phyloP scores from a whole-genome alignment of 2,797 vertebrate genomes.

The Mareca penelope region DNA sequence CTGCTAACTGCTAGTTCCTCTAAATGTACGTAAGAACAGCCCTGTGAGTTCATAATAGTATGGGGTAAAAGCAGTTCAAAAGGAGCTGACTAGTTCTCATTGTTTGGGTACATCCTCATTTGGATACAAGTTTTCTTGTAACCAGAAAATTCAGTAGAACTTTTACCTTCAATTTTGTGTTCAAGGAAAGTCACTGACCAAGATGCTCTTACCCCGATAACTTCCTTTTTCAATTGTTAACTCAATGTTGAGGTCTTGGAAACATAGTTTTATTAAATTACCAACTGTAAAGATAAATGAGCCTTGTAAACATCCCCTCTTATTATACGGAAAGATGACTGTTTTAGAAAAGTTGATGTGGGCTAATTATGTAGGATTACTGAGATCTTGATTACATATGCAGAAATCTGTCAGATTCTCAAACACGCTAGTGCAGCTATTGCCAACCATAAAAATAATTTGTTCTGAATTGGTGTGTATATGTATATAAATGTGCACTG shows the following conservation, averaged over 20 bases:
- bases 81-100: neutral
- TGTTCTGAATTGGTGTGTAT: constrained; percentile 49
- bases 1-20: neutral
- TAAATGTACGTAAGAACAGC: constrained; percentile 12
- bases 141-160: constrained; percentile 12
- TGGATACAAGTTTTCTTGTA: constrained; percentile 40
- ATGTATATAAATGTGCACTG: constrained; percentile 28
- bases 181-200: constrained; percentile 39
- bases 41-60: constrained; percentile 23
- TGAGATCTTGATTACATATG: constrained; percentile 63
- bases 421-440: constrained; percentile 35
- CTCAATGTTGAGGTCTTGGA: constrained; percentile 55
- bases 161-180: constrained; percentile 27
- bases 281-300: constrained; percentile 61
- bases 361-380: constrained; percentile 72
- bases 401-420: constrained; percentile 62
- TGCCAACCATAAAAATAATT: constrained; percentile 59
- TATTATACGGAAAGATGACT: constrained; percentile 61
- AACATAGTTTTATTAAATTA: constrained; percentile 71
- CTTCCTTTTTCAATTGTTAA: constrained; percentile 52
- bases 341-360: constrained; percentile 72
- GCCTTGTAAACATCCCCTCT: constrained; percentile 69
- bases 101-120: neutral
- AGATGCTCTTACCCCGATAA: constrained; percentile 51
- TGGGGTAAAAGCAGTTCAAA: constrained; percentile 34